A percentile compares a stretch with the other conserved stretches of the same genome.
Conservation (phyloP, 2,113 vertebrate genomes). For the Fregata magnificens region DNA sequence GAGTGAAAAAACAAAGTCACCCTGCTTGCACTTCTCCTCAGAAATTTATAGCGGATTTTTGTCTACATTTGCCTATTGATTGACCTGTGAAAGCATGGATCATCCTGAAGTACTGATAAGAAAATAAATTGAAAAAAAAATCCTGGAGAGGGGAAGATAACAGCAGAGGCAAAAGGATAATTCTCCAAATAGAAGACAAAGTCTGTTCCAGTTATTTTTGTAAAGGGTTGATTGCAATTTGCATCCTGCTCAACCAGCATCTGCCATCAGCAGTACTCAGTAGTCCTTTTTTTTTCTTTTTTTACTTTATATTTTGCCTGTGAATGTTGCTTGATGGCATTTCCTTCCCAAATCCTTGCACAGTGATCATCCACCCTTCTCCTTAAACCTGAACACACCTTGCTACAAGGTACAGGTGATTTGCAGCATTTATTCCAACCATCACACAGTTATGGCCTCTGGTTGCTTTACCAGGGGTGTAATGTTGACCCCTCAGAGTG, state of each 20-base stretch:
- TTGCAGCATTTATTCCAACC: neutral
- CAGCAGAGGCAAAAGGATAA: constrained; percentile 2
- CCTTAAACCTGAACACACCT: neutral
- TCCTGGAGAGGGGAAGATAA: neutral
- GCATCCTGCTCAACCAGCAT: constrained; percentile 64
- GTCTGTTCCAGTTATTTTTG: constrained; percentile 69
- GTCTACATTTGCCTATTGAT: neutral
- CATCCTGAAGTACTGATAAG: neutral
- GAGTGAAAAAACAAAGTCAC: neutral
- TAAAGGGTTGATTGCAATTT: constrained; percentile 69
- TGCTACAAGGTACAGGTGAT: neutral
- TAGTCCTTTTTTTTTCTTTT: neutral
- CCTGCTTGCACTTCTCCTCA: neutral
- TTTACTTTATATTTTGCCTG: constrained; percentile 28
- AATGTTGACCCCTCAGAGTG: neutral
- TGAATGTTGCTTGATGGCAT: constrained; percentile 63
- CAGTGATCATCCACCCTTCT: neutral
- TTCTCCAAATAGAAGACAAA: constrained; percentile 58
- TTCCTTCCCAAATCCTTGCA: constrained; percentile 18
- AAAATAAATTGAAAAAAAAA: neutral
- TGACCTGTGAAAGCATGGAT: neutral
- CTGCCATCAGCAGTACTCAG: constrained; percentile 51
- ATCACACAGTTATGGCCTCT: neutral
- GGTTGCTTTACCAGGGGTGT: neutral
- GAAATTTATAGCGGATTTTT: neutral